Base-by-base conservation (phyloP, 2,113 vertebrate species). In the Cyprinodon tularosa region DNA sequence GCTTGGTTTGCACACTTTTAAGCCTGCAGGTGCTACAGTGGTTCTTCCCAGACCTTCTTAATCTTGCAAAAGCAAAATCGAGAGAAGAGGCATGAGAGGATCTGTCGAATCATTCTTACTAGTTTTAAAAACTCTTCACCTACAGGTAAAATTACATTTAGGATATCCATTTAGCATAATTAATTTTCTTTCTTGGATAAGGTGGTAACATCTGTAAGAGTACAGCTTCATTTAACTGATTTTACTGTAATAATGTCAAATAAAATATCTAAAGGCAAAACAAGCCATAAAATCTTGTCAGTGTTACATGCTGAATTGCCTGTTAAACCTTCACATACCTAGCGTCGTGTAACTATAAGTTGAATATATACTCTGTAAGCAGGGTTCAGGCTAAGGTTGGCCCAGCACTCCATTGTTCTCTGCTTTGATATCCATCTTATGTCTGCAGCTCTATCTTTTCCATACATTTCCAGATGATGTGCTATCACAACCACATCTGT, bases 351-450 rank as follows among this genome's bases (percentile, higher is more conserved):
- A 62, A 83, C 62, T 85, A 88, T 81, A 90, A 87, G 73, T 75
- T 87, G 62, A 84, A 80, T 81, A 79, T 78, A 82, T 72, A 84
- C 17, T 57, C 78, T 77, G 84, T 38, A 65, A 73, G 59, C 60
- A 83, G 80, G 82, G 92, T 93, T 93, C 90, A 93, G 63, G 73
- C 82, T 68, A 77, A 82, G 91, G 89, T 90, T 91, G 87, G 77
- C 77, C 83, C 14, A 70, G 76, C 86, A 89, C 86, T 83, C 84
- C 76, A 81, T 88, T 78, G 72, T 70, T 85, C 88, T 81, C 70
- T 88, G 84, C 85, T 68, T 59, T 44, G 78, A 88, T 91, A 88
- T 90, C 79, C 82, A 91, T 92, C 89, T 90, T 17, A 36, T 78
- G 84, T 88, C 89, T 68, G 71, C 77, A 64, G 77, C 76, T 83